Evolutionary conservation across 1,140 invertebrate species (phyloP).

Genomic region (Myzus persicae): DNA sequence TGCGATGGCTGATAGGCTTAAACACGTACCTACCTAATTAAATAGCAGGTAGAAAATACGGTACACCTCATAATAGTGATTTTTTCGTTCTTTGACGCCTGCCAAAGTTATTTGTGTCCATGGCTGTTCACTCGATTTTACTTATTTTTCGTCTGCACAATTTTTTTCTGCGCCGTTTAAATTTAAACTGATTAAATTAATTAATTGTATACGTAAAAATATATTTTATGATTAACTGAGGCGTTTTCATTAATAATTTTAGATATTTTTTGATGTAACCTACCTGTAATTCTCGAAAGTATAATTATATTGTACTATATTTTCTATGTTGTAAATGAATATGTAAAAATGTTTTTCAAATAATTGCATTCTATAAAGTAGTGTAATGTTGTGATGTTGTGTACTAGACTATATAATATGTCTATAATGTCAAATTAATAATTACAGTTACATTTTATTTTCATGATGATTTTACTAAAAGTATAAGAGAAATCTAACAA

Average conservation of each 20-base stretch:
- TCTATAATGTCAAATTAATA: not conserved
- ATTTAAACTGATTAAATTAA: not conserved
- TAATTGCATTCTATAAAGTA: not conserved
- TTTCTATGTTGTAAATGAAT: too few species aligned
- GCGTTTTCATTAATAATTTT: too few species aligned
- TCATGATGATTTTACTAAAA: not conserved
- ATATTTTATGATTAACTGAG: too few species aligned
- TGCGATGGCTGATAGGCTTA: not conserved
- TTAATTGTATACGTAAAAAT: too few species aligned
- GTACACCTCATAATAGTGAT: not conserved
- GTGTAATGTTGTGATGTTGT: not conserved
- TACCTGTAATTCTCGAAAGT: too few species aligned
- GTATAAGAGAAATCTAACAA: slow-evolving; percentile 1
- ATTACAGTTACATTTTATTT: not conserved
- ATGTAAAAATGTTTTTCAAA: not conserved
- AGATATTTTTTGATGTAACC: too few species aligned
- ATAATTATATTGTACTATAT: too few species aligned
- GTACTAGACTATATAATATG: not conserved
- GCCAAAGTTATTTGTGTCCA: not conserved
- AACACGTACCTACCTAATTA: not conserved
- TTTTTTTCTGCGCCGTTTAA: not conserved
- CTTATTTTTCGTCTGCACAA: not conserved
- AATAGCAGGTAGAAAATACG: not conserved
- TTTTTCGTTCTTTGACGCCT: not conserved
- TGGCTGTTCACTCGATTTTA: too few species aligned